phyloP scores from a whole-genome alignment of 2,888 invertebrate genomes.

The Dorcus parallelipipedus region DNA sequence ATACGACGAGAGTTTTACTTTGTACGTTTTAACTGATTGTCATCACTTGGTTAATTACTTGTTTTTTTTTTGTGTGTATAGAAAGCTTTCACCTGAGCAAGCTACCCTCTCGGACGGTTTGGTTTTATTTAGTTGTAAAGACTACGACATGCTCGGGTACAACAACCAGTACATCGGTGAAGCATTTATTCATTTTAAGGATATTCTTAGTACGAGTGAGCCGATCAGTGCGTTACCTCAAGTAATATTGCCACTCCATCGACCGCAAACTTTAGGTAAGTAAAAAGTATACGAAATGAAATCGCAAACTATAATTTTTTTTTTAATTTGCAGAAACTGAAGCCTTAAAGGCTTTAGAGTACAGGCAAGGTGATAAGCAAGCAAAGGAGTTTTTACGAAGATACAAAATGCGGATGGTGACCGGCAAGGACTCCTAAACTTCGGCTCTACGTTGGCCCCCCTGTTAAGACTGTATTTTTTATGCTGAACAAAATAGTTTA shows the following conservation, averaged over 20 bases:
- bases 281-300: conserved; percentile 18
- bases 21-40: conserved; percentile 63
- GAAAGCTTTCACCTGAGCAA: conserved; percentile 71
- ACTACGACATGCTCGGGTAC: conserved; percentile 90
- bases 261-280: conserved; percentile 66
- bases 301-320: conserved; percentile 5
- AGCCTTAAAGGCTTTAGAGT: conserved; percentile 73
- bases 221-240: conserved; percentile 65
- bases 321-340: conserved; percentile 57
- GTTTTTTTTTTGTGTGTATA: conserved; percentile 42
- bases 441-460: no score
- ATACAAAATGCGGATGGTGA: conserved; percentile 24
- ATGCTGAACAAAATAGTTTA: no score
- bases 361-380: conserved; percentile 80
- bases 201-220: conserved; percentile 63
- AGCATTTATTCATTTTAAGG: conserved; percentile 79
- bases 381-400: conserved; percentile 87
- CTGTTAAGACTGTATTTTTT: neutral
- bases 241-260: conserved; percentile 66
- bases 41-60: neutral
- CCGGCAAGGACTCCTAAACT: conserved; percentile 3
- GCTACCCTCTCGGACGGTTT: conserved; percentile 65
- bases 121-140: conserved; percentile 88
- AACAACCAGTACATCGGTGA: conserved; percentile 94
- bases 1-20: conserved; percentile 90